Evolutionary conservation across 37 sponge, comb jelly and placozoan genomes (phyloP).

Genomic region (Haliclona indistincta): DNA sequence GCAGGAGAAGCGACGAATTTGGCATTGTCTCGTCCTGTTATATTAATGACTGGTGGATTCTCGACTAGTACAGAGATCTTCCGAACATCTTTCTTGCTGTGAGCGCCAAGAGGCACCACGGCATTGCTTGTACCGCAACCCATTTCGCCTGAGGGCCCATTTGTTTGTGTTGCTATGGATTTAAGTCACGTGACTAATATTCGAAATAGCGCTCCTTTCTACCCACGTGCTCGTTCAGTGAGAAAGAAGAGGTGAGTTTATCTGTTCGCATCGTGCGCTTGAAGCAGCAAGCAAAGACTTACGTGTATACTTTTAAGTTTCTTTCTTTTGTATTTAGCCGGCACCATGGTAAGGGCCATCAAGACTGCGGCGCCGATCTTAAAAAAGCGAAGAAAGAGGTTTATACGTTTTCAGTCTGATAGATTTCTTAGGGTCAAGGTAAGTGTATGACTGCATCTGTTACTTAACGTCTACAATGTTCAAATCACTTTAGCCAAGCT

Average conservation of each 20-base stretch:
- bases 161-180: not conserved
- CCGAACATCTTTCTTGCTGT: not conserved
- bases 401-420: constrained; percentile 95
- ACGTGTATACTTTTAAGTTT: not conserved
- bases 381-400: constrained; percentile 92
- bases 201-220: too few species aligned
- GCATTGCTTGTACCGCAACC: constrained; percentile 27
- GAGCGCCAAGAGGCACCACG: too few species aligned
- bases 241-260: not conserved
- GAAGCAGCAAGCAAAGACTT: not conserved
- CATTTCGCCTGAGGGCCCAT: constrained; percentile 2
- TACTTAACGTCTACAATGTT: not conserved
- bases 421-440: constrained; percentile 89
- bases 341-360: constrained; percentile 79
- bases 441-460: not conserved
- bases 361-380: constrained; percentile 62
- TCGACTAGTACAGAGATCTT: constrained; percentile 14
- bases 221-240: not conserved
- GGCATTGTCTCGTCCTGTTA: constrained; percentile 28
- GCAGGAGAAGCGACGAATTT: constrained; percentile 19
- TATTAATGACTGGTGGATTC: constrained; percentile 9
- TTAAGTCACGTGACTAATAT: too few species aligned
- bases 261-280: too few species aligned
- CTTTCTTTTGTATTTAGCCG: too few species aligned
- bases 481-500: constrained; percentile 58